Evolutionary conservation across 2,113 vertebrate genomes (phyloP).

Genomic region (Brachyhypopomus occidentalis): DNA sequence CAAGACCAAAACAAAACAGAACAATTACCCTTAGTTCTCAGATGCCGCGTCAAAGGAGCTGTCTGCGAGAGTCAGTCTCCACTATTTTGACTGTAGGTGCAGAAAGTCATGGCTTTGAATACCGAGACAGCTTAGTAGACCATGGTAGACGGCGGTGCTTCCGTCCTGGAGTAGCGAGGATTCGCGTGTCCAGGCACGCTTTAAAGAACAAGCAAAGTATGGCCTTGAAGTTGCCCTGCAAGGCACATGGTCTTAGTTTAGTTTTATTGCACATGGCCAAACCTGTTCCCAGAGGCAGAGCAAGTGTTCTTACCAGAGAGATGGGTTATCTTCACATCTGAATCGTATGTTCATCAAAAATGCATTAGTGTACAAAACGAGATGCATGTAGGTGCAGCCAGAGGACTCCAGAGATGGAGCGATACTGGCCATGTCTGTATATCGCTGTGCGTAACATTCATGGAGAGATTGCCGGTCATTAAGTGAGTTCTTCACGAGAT

Average conservation of each 20-base stretch:
- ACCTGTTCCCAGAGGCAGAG: not conserved
- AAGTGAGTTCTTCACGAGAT: slow-evolving; percentile 1
- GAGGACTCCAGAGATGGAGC: too few species aligned
- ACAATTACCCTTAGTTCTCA: not conserved
- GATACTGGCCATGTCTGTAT: too few species aligned
- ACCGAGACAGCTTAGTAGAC: slow-evolving; percentile 25
- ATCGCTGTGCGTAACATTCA: too few species aligned
- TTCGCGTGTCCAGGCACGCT: slow-evolving; percentile 6
- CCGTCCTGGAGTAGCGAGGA: slow-evolving; percentile 34
- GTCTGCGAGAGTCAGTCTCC: not conserved
- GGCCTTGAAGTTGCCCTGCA: slow-evolving; percentile 5
- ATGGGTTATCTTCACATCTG: too few species aligned
- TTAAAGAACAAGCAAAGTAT: not conserved
- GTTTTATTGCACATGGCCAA: slow-evolving; percentile 8
- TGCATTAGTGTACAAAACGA: too few species aligned
- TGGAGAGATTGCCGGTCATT: not conserved
- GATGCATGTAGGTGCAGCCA: too few species aligned
- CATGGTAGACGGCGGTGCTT: slow-evolving; percentile 13
- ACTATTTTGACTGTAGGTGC: not conserved
- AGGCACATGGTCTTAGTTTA: slow-evolving; percentile 8
- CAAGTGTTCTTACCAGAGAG: too few species aligned
- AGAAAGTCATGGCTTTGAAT: slow-evolving; percentile 24
- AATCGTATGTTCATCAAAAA: too few species aligned
- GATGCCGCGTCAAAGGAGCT: not conserved
- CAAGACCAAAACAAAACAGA: not conserved